Base-by-base conservation (phyloP, 2,888 invertebrate species). In the Netelia virgata region DNA sequence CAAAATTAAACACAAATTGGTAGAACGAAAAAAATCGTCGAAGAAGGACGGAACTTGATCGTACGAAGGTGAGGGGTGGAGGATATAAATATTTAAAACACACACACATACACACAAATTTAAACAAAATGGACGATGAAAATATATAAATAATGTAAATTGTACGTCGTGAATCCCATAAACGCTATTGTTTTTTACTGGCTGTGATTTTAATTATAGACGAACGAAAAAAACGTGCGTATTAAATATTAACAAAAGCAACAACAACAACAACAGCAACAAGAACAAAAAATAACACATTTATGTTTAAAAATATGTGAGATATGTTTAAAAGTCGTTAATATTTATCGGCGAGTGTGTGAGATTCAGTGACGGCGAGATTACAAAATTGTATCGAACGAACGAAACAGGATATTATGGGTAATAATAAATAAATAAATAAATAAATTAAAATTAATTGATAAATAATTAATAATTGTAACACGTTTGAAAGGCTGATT, bases 401-500 rank as follows among this genome's bases (percentile, higher is more conserved):
- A 72, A 72, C 41, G 61, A 74, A 78, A 72, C 55, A 23, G 61
- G 18, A 63, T 63, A 64, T 73, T 43, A 14, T 41, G 69, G 8
- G 66, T 28, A 61, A 76, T 57, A 73, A 59, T 50, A 41, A 61
- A 72, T 57, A 73, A 23, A 23, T 23, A 23, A 28, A 28, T 28
- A 28, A 28, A 50, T 50, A 41, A 28, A 64, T 73, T 43, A 14
- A 28, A 69, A 11, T 64, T 28, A 53, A 76, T 57, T 61, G 68
- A 72, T 77, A 55, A 61, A 64, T 68, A 74, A 75, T 50, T 20
- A 41, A 63, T 64, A 76, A 81, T 75, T 69, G 77, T 79, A 70
- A 75, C 73, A 70, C 59, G 73, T 86, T 82, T 66, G 57, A 87
- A 78, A 87, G 87, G 77, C 87, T 87, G 87, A 87, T 83, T 86